Percentiles rank a stretch among this genome's conserved stretches.
These are phyloP conservation scores for Liposcelis brunnea DNA, from an alignment of 2,888 invertebrate genomes.

Conservation along the genomic window DNA sequence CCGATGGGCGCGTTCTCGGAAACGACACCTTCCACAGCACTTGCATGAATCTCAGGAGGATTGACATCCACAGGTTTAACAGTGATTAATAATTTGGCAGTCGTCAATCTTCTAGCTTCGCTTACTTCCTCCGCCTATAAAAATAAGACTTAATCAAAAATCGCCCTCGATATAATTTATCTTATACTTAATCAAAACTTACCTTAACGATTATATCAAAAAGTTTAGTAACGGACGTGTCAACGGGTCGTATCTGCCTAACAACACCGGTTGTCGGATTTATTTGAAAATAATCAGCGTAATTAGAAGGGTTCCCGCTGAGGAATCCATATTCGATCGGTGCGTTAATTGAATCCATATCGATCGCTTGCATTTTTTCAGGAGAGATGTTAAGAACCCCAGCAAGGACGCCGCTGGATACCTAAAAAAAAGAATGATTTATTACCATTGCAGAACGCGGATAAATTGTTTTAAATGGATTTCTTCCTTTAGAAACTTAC, in stretches of 20 bases:
- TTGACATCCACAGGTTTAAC: conserved; percentile 76
- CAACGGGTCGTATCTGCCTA: conserved; percentile 62
- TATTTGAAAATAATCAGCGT: conserved; percentile 65
- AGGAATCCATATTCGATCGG: conserved; percentile 67
- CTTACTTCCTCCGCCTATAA: conserved; percentile 64
- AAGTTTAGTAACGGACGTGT: conserved; percentile 55
- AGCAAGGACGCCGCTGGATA: conserved; percentile 63
- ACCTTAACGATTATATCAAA: conserved; percentile 71
- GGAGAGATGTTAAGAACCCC: conserved; percentile 70
- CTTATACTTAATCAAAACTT: conserved; percentile 14
- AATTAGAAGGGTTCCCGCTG: conserved; percentile 61
- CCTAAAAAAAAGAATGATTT: conserved; percentile 38
- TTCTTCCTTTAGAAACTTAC: conserved; percentile 33
- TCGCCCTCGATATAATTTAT: not conserved
- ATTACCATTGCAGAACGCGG: no score
- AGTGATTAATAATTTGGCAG: conserved; percentile 62
- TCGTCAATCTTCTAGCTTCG: conserved; percentile 59
- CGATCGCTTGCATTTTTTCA: conserved; percentile 77
- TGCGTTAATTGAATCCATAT: conserved; percentile 74
- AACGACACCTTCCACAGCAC: conserved; percentile 57
- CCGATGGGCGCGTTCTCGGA: conserved; percentile 74
- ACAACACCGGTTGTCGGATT: conserved; percentile 64
- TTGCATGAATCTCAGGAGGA: conserved; percentile 58
- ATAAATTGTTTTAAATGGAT: no score
- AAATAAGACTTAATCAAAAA: not conserved